These are phyloP conservation scores for Atherinosoma microstoma DNA, from an alignment of 2,797 vertebrate species.

Conservation along the genomic window DNA sequence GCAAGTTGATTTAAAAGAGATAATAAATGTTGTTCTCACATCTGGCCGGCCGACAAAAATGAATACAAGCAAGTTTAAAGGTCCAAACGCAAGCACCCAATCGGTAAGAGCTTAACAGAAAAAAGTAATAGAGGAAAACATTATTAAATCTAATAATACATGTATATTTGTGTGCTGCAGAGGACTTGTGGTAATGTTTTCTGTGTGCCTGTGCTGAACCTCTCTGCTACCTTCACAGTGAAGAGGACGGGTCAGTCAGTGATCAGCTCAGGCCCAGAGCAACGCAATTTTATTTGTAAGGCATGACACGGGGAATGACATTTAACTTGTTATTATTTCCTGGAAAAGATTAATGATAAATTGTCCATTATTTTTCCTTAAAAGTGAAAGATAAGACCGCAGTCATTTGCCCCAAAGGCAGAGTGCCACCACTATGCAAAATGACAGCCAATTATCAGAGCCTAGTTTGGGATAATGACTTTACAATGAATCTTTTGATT, in stretches of 20 bases:
- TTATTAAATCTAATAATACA: conserved; percentile 5
- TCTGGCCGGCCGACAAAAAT: neutral
- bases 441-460: conserved; percentile 88
- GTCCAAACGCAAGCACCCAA: neutral
- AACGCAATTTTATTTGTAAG: conserved; percentile 71
- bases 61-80: neutral
- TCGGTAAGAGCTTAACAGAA: conserved; percentile 4
- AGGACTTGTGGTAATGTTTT: conserved; percentile 29
- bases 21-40: neutral
- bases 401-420: conserved; percentile 87
- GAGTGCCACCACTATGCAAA: conserved; percentile 91
- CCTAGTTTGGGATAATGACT: conserved; percentile 89
- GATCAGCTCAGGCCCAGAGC: conserved; percentile 64
- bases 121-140: neutral
- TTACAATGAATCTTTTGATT: conserved; percentile 91
- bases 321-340: conserved; percentile 90
- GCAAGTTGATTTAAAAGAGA: neutral
- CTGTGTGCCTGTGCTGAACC: conserved; percentile 15
- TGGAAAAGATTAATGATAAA: conserved; percentile 93
- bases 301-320: conserved; percentile 80
- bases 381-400: conserved; percentile 90
- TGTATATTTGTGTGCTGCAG: conserved; percentile 7
- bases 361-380: conserved; percentile 88
- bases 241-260: conserved; percentile 68
- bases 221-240: conserved; percentile 39